A percentile compares a stretch with the other conserved stretches of the same genome.
Evolutionary conservation across 2,888 invertebrate genomes (phyloP).

Genomic region (Ceramica pisi): DNA sequence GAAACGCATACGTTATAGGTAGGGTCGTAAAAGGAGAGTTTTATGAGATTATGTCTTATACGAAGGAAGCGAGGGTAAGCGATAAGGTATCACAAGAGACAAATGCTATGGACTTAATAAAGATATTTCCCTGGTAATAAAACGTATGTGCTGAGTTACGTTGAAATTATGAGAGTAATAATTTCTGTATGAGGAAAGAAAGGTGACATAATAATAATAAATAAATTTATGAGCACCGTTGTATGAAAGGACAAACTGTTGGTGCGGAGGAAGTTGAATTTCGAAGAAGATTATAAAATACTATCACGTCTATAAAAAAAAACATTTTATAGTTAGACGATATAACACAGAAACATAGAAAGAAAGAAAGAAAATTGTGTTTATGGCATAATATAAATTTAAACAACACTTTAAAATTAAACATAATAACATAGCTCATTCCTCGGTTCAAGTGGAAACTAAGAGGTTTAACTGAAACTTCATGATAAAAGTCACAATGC

Average conservation of each 20-base stretch:
- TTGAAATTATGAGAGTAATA: slow-evolving; percentile 78
- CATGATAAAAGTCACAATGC: no score
- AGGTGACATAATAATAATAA: slow-evolving; percentile 69
- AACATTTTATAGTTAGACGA: neutral
- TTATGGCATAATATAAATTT: no score
- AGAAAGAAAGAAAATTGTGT: no score
- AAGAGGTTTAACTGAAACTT: no score
- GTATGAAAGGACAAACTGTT: slow-evolving; percentile 38
- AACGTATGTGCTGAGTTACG: slow-evolving; percentile 76
- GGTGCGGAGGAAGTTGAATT: neutral
- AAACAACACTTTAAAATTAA: no score
- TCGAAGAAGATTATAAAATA: neutral
- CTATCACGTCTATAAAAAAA: neutral
- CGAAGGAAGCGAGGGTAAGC: slow-evolving; percentile 59
- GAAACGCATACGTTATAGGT: slow-evolving; percentile 66
- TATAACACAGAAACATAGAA: neutral
- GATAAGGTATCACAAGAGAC: slow-evolving; percentile 76
- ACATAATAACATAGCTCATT: no score
- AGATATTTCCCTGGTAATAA: slow-evolving; percentile 78
- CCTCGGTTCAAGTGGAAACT: neutral
- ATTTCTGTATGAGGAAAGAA: slow-evolving; percentile 74
- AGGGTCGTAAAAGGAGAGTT: slow-evolving; percentile 63
- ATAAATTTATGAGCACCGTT: slow-evolving; percentile 62
- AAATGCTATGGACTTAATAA: slow-evolving; percentile 83
- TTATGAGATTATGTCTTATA: slow-evolving; percentile 68